Base-by-base conservation (phyloP, 2,113 vertebrate genomes). In the Anhinga rufa region DNA sequence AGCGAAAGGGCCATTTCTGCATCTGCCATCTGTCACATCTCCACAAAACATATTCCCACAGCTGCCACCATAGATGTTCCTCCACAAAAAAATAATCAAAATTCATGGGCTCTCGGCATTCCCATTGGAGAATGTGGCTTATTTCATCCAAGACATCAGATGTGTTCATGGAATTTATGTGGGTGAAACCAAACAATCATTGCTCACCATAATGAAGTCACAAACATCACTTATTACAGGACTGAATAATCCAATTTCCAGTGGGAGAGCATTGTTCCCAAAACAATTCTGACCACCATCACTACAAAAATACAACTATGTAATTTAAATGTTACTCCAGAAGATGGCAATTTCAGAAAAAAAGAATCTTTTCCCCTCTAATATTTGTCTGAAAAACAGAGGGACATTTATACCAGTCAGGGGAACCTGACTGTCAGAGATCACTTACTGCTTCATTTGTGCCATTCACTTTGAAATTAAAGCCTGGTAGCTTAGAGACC, bases 1-100 rank as follows among this genome's bases (percentile, higher is more conserved):
- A 90, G 28, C 70, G 80, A 72, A 92, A 94, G 40, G 54, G 31
- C 29, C 78, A 21, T 42, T 93, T 95, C 46, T 89, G 46, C 58
- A 65, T 92, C 74, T 94, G 54, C 74, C 84, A 84, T 94, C 96
- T 94, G 89, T 92, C 79, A 29, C 22, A 84, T 87, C 61, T 79
- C 74, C 40, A 89, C 44, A 87, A 89, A 90, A 79, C 36, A 49
- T 82, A 91, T 79, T 95, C 84, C 69, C 94, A 84, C 74, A 92
- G 77, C 89, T 95, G 77, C 91, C 74, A 76, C 19, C 9, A 17
- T 94, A 69, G 58, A 82, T 58, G 57, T 58, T 79, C 28, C 36
- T 96, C 28, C 62, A 72, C 34, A 92, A 84, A 85, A 86, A 84
- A 77, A 65, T 44, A 49, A 72, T 65, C 48, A 91, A 64, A 76